Base-by-base conservation (phyloP, 2,888 invertebrate genomes). In the Chrysolina oricalcia region DNA sequence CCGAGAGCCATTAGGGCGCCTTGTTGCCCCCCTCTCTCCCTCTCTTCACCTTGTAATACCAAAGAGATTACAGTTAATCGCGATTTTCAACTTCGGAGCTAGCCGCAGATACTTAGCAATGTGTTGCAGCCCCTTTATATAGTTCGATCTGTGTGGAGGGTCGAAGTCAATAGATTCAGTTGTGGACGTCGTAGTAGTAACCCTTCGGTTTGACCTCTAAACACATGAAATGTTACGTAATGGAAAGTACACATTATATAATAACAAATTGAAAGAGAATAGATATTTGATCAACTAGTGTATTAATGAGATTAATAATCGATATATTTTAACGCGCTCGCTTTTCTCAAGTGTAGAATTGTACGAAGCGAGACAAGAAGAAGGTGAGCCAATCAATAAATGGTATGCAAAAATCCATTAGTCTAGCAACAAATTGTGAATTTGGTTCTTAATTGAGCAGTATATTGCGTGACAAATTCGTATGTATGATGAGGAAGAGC, bases 11-110 rank as follows among this genome's bases (percentile, higher is more conserved):
- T 86, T 86, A 86, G 82, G 73, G 80, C 77, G 75, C 75, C 75
- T 75, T 81, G 81, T 81, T 81, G 82, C 76, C 81, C 80, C 80
- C 82, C 65, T 17, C 35, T 82, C 65, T 17, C 35, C 8, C 53
- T 48, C 53, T 35, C 48, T 17, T 11, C n/a, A 50, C 53, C 53
- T 41, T 53, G 53, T 56, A 27, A 62, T 82, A 50, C 77, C 74
- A 81, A 83, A 83, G 83, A 84, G 83, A 85, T 85, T 86, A 86
- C 84, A 84, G 84, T 86, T 86, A 85, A 86, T 85, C 84, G 86
- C 80, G 81, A 84, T 86, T 85, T 85, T 85, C 84, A 84, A 85
- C 83, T 85, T 80, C 82, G 80, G 80, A 78, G 82, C 80, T 75
- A 80, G 56, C 74, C 74, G 21, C 74, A 75, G 56, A 65, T 75